Percentiles rank a stretch among this genome's conserved stretches.
phyloP scores from a whole-genome alignment of 2,113 vertebrate genomes.

The Aptenodytes patagonicus region DNA sequence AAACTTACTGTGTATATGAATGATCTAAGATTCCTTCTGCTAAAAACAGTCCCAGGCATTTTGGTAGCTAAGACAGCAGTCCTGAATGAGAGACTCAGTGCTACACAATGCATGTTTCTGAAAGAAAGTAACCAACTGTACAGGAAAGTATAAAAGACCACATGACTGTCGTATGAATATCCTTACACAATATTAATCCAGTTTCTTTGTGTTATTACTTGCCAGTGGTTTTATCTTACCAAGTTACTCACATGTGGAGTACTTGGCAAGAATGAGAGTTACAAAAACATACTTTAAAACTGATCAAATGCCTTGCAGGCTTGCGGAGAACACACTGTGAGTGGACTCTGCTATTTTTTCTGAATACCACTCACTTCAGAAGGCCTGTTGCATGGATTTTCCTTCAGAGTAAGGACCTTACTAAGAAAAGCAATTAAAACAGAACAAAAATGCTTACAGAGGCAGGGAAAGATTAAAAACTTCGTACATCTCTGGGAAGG shows the following conservation, averaged over 20 bases:
- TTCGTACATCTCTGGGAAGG: neutral
- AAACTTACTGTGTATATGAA: conserved; percentile 36
- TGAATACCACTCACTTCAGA: neutral
- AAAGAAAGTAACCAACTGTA: neutral
- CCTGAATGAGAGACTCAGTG: neutral
- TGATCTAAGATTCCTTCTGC: conserved; percentile 6
- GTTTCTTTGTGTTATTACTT: neutral
- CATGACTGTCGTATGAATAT: conserved; percentile 60
- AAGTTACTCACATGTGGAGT: neutral
- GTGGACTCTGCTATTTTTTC: neutral
- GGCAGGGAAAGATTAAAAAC: neutral
- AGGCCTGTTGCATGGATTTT: neutral
- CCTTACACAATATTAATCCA: conserved; percentile 37
- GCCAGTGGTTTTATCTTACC: neutral
- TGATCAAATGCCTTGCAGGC: neutral
- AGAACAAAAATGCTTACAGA: neutral
- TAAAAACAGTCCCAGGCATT: conserved; percentile 26
- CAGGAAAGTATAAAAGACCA: conserved; percentile 20
- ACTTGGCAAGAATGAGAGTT: neutral
- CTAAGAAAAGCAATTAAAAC: neutral
- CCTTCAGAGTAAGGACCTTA: neutral
- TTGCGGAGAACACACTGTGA: neutral
- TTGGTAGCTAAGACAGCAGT: neutral
- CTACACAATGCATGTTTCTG: neutral
- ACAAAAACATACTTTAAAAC: neutral